Evolutionary conservation across 2,113 vertebrate species (phyloP).

Genomic region (Plecotus auritus): DNA sequence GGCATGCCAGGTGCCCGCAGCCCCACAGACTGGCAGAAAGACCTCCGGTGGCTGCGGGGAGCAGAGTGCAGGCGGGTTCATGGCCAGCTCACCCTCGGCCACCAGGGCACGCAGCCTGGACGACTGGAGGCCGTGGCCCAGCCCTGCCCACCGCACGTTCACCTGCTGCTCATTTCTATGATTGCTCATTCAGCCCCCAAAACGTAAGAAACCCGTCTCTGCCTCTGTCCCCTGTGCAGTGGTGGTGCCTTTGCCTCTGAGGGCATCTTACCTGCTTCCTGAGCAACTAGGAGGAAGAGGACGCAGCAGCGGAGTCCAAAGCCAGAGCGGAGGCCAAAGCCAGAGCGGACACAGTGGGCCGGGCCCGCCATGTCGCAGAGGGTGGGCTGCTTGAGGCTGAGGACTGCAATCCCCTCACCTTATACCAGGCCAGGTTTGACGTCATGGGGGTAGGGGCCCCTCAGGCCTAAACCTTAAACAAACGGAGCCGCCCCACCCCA

Average conservation of each 20-base stretch:
- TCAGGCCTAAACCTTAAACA: conserved; percentile 59
- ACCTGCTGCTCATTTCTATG: neutral
- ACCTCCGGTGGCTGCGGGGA: neutral
- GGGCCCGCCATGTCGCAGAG: conserved; percentile 38
- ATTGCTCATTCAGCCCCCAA: too few species aligned
- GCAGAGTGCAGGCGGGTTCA: neutral
- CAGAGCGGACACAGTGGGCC: neutral
- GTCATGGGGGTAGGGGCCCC: conserved; percentile 53
- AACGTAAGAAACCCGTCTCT: too few species aligned
- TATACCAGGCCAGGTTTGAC: conserved; percentile 57
- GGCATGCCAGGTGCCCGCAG: neutral
- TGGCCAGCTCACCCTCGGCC: neutral
- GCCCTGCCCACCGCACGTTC: neutral
- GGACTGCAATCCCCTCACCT: neutral
- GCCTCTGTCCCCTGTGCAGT: too few species aligned
- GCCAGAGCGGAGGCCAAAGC: too few species aligned
- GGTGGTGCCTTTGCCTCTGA: neutral
- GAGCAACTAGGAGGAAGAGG: conserved; percentile 51
- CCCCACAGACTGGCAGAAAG: neutral
- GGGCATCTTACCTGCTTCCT: conserved; percentile 58
- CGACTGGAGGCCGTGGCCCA: too few species aligned
- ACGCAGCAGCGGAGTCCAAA: conserved; percentile 36
- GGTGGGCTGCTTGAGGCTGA: neutral
- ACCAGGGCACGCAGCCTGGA: neutral
- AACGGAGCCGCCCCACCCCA: conserved; percentile 49